phyloP scores from a whole-genome alignment of 2,113 vertebrate genomes.

The Nematolebias whitei region DNA sequence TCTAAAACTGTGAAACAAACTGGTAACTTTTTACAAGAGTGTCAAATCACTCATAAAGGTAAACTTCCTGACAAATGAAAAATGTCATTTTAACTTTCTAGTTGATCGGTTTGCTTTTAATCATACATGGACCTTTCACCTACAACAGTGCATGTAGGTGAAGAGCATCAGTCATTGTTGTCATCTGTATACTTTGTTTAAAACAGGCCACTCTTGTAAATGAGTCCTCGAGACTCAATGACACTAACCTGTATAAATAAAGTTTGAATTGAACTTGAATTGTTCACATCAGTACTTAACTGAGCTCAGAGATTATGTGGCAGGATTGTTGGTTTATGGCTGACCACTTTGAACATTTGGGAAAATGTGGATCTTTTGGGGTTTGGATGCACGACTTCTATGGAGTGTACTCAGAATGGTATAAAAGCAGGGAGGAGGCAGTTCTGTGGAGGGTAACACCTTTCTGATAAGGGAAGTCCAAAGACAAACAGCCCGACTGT shows the following conservation, averaged over 20 bases:
- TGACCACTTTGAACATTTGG: not conserved
- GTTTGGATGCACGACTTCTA: not conserved
- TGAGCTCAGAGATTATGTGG: not conserved
- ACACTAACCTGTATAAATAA: no score
- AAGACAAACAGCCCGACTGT: not conserved
- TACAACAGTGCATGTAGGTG: not conserved
- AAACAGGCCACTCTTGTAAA: no score
- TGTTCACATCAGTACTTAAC: not conserved
- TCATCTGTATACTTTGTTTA: no score
- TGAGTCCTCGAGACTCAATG: no score
- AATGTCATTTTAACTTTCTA: no score
- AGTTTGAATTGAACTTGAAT: no score
- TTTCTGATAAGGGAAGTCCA: slow-evolving; percentile 3
- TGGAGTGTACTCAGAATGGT: not conserved
- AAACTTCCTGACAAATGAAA: no score
- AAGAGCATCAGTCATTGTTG: not conserved
- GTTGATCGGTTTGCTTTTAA: no score
- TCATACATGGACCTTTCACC: no score
- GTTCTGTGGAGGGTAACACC: not conserved
- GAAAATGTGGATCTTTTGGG: not conserved
- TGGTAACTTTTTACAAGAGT: no score
- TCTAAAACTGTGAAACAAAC: no score
- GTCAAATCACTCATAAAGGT: no score
- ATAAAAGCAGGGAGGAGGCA: slow-evolving; percentile 1
- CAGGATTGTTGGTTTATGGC: not conserved